These are phyloP conservation scores for Cranoglanis bouderius DNA, from an alignment of 2,113 vertebrate genomes.

Conservation along the genomic window DNA sequence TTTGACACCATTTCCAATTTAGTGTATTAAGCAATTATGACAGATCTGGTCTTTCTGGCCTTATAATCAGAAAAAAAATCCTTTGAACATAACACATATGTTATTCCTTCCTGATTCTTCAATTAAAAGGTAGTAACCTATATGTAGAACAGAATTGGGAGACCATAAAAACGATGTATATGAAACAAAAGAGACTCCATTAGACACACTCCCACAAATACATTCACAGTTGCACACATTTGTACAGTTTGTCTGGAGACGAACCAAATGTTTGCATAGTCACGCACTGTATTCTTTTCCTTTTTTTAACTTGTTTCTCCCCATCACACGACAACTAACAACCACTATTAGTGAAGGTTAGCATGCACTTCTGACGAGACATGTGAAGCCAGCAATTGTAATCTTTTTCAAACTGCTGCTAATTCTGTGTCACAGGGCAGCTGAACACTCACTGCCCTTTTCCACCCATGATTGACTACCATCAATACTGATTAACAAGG, in stretches of 20 bases:
- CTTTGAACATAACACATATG: background rate
- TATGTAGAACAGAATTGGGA: background rate
- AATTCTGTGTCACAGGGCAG: background rate
- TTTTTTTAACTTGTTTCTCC: background rate
- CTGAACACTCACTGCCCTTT: background rate
- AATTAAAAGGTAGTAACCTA: background rate
- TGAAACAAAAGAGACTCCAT: conserved; percentile 6
- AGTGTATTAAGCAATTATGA: conserved; percentile 2
- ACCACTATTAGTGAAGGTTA: background rate
- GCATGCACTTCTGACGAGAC: background rate
- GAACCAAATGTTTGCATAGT: background rate
- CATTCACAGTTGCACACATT: background rate
- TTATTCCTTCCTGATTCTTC: background rate
- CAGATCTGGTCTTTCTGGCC: background rate
- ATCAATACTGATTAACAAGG: background rate
- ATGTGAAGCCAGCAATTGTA: background rate
- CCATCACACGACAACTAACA: background rate
- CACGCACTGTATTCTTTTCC: background rate
- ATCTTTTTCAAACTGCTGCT: background rate
- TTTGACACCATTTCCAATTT: conserved; percentile 19
- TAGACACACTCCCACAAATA: background rate
- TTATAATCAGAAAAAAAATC: background rate
- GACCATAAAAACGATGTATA: background rate
- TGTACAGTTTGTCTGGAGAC: background rate
- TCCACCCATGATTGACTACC: background rate